Evolutionary conservation across 2,113 vertebrate species (phyloP).

Genomic region (Phaetusa simplex): DNA sequence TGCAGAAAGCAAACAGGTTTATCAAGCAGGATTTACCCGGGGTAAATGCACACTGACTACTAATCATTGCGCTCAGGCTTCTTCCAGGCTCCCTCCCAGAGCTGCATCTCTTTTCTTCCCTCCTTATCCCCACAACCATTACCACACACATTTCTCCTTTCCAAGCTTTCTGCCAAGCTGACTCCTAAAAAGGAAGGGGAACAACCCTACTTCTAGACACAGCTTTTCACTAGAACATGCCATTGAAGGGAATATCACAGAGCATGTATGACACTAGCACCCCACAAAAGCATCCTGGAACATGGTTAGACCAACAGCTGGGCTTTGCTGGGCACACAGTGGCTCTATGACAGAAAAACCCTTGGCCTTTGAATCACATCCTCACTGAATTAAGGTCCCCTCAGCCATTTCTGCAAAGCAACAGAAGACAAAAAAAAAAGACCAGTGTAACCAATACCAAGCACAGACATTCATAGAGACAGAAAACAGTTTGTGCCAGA

Average conservation of each 20-base stretch:
- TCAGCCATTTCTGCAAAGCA: background rate
- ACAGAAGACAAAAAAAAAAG: too few species aligned
- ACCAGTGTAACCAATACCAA: background rate
- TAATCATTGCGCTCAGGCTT: background rate
- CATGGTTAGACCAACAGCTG: background rate
- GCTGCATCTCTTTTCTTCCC: background rate
- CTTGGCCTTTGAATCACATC: background rate
- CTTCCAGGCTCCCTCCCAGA: background rate
- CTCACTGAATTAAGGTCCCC: background rate
- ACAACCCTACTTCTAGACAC: background rate
- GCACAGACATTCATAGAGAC: background rate
- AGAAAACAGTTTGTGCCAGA: background rate
- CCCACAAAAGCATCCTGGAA: background rate
- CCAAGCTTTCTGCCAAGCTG: background rate
- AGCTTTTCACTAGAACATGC: background rate
- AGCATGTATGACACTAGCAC: background rate
- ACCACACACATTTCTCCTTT: background rate
- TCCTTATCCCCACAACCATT: background rate
- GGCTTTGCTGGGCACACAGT: background rate
- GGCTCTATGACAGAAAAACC: background rate
- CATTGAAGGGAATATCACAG: background rate
- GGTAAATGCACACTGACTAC: background rate
- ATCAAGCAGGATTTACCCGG: background rate
- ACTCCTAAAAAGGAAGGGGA: background rate
- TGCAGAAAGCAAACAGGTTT: background rate